Evolutionary conservation across 2,888 invertebrate genomes (phyloP), one percentile per base, ranked within the genome.

Genomic region (Sinodicranocentrus sp.): DNA sequence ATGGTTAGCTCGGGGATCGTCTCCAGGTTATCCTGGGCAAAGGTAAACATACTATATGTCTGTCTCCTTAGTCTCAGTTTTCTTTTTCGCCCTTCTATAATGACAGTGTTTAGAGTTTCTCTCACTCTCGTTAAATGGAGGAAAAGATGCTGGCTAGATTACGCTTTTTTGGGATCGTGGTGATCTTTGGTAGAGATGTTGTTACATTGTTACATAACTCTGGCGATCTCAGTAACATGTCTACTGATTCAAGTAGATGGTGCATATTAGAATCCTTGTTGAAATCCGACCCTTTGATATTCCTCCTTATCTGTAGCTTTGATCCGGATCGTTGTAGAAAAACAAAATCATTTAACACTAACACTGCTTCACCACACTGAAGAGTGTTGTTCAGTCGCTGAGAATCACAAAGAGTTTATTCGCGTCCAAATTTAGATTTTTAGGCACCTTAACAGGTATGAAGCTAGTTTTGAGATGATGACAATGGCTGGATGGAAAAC

Each of bases 241-340:
- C 33, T 10, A 6, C 5, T 33, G 33, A n/a, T 33, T 10, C 10
- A 6, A 10, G 33, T 33, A 10, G 33, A 33, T 33, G 33, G 15
- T 48, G n/a, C 2, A 15, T 48, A 48, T n/a, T 48, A 10, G 10
- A 10, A n/a, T n/a, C 15, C 19, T 54, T 19, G 23, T 5, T 15
- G 61, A 61, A 61, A 61, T 61, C 26, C 61, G 28, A 61, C n/a
- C 25, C 61, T 21, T 57, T 2, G 21, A 57, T 19, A 57, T 28
- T 61, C 61, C 13, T 26, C 2, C 61, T 61, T 61, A 61, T 61
- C 61, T 61, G 5, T 6, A 28, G 13, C 6, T 61, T 61, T n/a
- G 26, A 61, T 61, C 61, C 61, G 26, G n/a, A 26, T 26, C 26
- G 61, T 26, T 3, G n/a, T 26, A n/a, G 61, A n/a, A n/a, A 61